phyloP scores from a whole-genome alignment of 2,888 invertebrate species.

The Rugalucina vietnamica region DNA sequence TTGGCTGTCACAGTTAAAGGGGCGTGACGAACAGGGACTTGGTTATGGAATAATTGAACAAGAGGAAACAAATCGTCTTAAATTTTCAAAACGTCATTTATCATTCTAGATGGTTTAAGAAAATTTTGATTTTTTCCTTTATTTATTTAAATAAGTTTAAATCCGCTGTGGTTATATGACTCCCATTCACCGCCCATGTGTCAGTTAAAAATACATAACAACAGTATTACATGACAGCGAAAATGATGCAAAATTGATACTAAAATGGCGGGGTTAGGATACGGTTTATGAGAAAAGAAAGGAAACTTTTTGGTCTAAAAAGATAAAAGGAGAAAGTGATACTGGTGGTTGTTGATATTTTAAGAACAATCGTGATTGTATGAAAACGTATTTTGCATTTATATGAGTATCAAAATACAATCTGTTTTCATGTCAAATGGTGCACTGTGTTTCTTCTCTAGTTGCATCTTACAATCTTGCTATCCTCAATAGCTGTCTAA shows the following conservation, averaged over 20 bases:
- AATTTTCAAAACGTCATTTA: background rate
- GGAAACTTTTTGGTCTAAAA: background rate
- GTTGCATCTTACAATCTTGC: background rate
- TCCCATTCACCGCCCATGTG: background rate
- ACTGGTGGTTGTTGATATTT: background rate
- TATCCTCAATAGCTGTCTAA: too few relatives aligned
- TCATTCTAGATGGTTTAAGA: background rate
- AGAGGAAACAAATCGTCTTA: background rate
- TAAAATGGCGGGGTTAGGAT: background rate
- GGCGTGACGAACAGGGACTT: background rate
- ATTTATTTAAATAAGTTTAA: slow-evolving; percentile 13
- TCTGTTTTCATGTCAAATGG: background rate
- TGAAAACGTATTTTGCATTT: background rate
- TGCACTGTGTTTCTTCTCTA: background rate
- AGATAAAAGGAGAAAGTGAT: background rate
- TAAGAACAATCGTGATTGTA: background rate
- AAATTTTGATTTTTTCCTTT: background rate
- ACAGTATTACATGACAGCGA: slow-evolving; percentile 6
- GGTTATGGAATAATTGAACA: background rate
- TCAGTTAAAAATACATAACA: background rate
- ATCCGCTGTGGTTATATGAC: background rate
- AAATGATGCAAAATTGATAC: background rate
- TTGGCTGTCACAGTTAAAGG: too few relatives aligned
- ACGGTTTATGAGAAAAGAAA: background rate
- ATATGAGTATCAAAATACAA: background rate